A percentile compares a stretch with the other conserved stretches of the same genome.
These are phyloP conservation scores for Agapornis canus DNA, from an alignment of 2,797 vertebrate genomes.

Conservation along the genomic window DNA sequence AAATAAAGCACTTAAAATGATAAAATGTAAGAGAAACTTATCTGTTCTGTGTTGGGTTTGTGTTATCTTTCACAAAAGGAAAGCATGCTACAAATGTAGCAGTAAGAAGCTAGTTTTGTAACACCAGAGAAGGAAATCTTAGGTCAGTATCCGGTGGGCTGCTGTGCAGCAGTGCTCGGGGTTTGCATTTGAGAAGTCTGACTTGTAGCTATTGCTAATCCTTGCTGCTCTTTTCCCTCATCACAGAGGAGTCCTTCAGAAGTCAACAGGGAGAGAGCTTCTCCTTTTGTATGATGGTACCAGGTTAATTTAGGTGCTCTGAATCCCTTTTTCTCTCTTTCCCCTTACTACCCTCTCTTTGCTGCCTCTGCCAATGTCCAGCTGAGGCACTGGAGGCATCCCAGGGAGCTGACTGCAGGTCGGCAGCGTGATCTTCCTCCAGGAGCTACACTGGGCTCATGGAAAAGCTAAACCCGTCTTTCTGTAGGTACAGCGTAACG, in stretches of 20 bases:
- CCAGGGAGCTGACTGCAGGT: not conserved
- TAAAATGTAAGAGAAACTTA: not conserved
- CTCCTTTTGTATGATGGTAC: not conserved
- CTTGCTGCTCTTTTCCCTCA: not conserved
- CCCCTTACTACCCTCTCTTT: not conserved
- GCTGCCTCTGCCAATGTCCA: not conserved
- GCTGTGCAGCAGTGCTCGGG: rapidly evolving
- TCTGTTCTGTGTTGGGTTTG: not conserved
- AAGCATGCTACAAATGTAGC: not conserved
- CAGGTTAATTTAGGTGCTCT: not conserved
- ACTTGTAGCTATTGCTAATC: not conserved
- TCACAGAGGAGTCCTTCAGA: not conserved
- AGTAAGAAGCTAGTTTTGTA: not conserved
- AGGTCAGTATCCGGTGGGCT: rapidly evolving
- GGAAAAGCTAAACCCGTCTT: not conserved
- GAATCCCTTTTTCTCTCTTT: not conserved
- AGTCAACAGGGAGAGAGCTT: not conserved
- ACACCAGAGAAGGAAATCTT: not conserved
- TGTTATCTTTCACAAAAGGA: not conserved
- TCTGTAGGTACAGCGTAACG: not conserved
- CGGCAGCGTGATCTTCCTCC: rapidly evolving
- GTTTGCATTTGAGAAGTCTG: not conserved
- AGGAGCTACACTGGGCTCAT: not conserved
- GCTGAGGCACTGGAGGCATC: not conserved
- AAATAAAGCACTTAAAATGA: not conserved